Evolutionary conservation across 2,113 vertebrate species (phyloP).

Genomic region (Lontra canadensis): DNA sequence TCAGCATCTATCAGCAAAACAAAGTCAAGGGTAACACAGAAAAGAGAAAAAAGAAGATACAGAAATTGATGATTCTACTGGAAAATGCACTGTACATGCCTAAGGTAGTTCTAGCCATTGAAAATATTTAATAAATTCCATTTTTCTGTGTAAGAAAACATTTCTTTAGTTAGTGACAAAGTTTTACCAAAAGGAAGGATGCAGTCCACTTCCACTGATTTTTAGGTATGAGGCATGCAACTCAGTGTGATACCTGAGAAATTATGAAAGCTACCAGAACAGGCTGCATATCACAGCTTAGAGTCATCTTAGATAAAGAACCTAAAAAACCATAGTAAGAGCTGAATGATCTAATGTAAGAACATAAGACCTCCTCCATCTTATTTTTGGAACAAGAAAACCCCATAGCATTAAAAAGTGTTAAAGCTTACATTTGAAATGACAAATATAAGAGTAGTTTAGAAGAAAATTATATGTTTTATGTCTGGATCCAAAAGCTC

Average conservation of each 20-base stretch:
- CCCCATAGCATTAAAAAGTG: background rate
- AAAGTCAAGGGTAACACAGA: background rate
- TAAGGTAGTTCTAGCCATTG: background rate
- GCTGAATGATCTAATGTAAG: background rate
- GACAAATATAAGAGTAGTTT: constrained; percentile 1
- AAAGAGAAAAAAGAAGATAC: background rate
- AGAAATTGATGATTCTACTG: background rate
- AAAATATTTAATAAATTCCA: background rate
- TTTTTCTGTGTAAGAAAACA: constrained; percentile 21
- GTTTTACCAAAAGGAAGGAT: background rate
- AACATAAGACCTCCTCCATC: background rate
- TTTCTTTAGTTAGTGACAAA: background rate
- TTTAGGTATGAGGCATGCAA: background rate
- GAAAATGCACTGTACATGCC: background rate
- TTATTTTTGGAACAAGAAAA: background rate
- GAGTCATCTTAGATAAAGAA: constrained; percentile 10
- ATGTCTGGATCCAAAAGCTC: constrained; percentile 21
- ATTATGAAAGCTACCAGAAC: constrained; percentile 4
- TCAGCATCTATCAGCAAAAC: background rate
- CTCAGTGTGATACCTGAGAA: background rate
- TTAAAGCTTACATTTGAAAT: constrained; percentile 3
- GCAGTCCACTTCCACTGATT: background rate
- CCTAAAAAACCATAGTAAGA: background rate
- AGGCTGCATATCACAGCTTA: background rate
- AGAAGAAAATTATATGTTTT: constrained; percentile 20